Evolutionary conservation across 2,113 vertebrate species (phyloP), one percentile per base, ranked within the genome.

Genomic region (Onychorhynchus coronatus): DNA sequence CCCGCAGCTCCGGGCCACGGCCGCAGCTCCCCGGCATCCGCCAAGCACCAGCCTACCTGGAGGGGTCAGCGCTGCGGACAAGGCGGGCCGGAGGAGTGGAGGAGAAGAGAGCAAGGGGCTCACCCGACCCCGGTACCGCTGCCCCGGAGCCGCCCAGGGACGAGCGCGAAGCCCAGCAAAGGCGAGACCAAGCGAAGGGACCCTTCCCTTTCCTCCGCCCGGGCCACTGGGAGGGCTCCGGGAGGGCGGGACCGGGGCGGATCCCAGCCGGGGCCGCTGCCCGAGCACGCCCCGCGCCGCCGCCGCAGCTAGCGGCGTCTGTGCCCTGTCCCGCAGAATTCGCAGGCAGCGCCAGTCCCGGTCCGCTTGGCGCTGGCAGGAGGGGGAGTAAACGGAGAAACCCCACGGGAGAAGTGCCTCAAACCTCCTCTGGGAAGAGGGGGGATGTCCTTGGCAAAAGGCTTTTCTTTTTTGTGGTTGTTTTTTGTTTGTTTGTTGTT

Each of bases 1-100:
- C n/a, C 58, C 50, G 0, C 41, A 5, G 25, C 61, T 7, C 27
- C 1, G 22, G 31, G 41, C 39, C 55, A 14, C 27, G 2, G 50
- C 55, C 6, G 2, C 23, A 61, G 6, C 37, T 9, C 35, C 52
- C 14, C 5, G 1, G 12, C 13, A 12, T 52, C 15, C 22, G 0
- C 53, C 39, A 7, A 23, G 63, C 66, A 56, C 5, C 89, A 41
- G 15, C 86, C 31, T 35, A 72, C 75, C 83, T 23, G 91, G 4
- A 0, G 17, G 0, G 68, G 5, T 1, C 25, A 13, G 46, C 3
- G 20, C 93, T 8, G 83, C 65, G 6, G 24, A 15, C 28, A 28
- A 23, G 3, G 31, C 65, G 28, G 15, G 72, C 44, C 31, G 27
- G 37, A 52, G 25, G 31, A 10, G 11, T 33, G 13, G 4, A 37